A percentile compares a stretch with the other conserved stretches of the same genome.
Evolutionary conservation across 2,888 invertebrate genomes (phyloP).

Genomic region (Galerucella pusilla): DNA sequence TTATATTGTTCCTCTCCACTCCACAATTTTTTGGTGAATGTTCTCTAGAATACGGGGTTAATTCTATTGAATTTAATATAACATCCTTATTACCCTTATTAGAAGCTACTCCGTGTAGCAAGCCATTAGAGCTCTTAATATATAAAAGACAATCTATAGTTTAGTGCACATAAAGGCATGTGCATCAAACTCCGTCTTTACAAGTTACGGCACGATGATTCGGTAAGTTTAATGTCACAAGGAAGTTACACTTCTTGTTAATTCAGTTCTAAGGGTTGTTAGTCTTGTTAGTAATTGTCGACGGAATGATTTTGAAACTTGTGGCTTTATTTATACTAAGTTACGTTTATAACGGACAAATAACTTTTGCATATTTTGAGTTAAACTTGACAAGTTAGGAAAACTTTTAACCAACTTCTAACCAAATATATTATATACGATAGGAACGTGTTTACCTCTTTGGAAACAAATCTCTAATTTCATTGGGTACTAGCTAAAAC

Average conservation of each 20-base stretch:
- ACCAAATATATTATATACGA: no score
- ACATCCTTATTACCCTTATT: background rate
- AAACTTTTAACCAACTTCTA: no score
- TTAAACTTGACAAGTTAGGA: background rate
- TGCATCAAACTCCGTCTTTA: conserved; percentile 23
- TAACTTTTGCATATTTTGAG: conserved; percentile 5
- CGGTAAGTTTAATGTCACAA: conserved; percentile 18
- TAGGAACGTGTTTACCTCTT: no score
- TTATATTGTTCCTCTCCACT: no score
- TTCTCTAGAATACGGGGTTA: no score
- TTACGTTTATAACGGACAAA: background rate
- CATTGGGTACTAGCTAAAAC: no score
- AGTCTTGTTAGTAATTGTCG: conserved; percentile 14
- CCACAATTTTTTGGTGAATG: no score
- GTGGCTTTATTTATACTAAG: conserved; percentile 13
- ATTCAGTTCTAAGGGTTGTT: conserved; percentile 26
- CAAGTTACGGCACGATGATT: conserved; percentile 19
- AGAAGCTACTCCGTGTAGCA: background rate
- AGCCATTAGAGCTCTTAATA: conserved; percentile 1
- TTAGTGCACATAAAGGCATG: conserved; percentile 23
- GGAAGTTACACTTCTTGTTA: conserved; percentile 34
- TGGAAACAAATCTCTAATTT: no score
- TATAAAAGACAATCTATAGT: conserved; percentile 10
- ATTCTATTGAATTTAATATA: background rate
- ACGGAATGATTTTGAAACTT: conserved; percentile 7